Conservation (phyloP, 1,140 invertebrate genomes). For the Octopus sinensis region DNA sequence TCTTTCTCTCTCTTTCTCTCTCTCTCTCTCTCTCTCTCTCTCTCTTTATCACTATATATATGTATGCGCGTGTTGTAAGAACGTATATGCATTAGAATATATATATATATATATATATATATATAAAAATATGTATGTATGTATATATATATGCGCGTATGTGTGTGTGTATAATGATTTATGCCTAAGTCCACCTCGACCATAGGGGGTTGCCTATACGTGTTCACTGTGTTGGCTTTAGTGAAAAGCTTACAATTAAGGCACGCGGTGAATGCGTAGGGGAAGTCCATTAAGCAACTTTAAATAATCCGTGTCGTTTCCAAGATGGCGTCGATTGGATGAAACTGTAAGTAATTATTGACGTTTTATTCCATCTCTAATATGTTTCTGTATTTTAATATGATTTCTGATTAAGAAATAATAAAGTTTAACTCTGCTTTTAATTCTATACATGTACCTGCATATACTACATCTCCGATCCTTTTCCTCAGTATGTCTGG, state of each 20-base stretch:
- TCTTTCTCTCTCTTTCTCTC: not conserved
- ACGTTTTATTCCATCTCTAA: too few species aligned
- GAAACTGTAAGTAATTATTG: too few species aligned
- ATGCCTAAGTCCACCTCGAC: not conserved
- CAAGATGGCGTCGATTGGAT: too few species aligned
- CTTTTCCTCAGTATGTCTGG: too few species aligned
- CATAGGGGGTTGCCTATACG: slow-evolving; percentile 10
- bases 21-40: not conserved
- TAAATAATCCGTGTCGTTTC: too few species aligned
- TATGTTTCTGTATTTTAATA: too few species aligned
- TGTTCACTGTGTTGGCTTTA: slow-evolving; percentile 15
- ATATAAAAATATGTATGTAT: not conserved
- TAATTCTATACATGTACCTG: too few species aligned
- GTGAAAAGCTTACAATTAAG: slow-evolving; percentile 14
- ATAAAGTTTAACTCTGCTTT: too few species aligned
- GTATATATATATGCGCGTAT: not conserved
- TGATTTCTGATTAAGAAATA: too few species aligned
- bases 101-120: slow-evolving; percentile 10
- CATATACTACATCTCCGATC: too few species aligned
- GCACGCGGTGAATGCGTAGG: slow-evolving; percentile 16
- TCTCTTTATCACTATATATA: not conserved
- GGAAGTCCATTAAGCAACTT: slow-evolving; percentile 13
- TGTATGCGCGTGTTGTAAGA: not conserved
- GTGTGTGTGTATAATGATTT: not conserved
- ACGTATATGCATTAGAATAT: not conserved